Conservation (phyloP, 2,888 invertebrate species). For the Papilio demoleus region DNA sequence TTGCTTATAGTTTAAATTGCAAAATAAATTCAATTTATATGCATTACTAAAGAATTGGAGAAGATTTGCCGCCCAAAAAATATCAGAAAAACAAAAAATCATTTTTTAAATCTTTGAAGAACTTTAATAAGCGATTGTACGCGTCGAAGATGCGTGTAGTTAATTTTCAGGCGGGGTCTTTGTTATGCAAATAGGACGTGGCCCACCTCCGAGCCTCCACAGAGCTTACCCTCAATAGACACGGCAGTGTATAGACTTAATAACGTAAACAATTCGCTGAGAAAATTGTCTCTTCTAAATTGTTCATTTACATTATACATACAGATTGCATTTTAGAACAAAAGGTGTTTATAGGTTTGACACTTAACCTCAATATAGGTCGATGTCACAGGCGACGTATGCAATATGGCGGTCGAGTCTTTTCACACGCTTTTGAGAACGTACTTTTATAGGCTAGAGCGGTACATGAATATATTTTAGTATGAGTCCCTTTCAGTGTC, state of each 20-base stretch:
- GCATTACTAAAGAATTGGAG: no score
- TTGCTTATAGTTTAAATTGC: no score
- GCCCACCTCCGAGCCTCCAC: constrained; percentile 38
- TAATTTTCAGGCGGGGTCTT: constrained; percentile 64
- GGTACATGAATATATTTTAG: background rate
- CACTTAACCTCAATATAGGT: constrained; percentile 38
- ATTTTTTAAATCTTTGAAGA: background rate
- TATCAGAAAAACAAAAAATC: background rate
- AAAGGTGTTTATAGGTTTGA: constrained; percentile 16
- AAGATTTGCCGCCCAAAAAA: background rate
- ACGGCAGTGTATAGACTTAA: constrained; percentile 27
- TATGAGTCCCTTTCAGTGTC: background rate
- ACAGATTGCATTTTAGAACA: constrained; percentile 24
- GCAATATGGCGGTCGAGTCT: constrained; percentile 6
- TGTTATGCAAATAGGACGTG: constrained; percentile 66
- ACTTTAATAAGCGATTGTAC: constrained; percentile 25
- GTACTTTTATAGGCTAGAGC: constrained; percentile 15
- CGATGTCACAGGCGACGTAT: constrained; percentile 26
- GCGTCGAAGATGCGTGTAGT: constrained; percentile 46
- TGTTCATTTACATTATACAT: constrained; percentile 6
- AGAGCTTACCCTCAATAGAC: constrained; percentile 38
- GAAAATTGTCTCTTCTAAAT: constrained; percentile 25
- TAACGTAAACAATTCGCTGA: constrained; percentile 17
- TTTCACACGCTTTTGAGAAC: constrained; percentile 27
- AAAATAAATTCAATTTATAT: no score